These are phyloP conservation scores for Frankliniella intonsa DNA, from an alignment of 2,888 invertebrate species.

Conservation along the genomic window DNA sequence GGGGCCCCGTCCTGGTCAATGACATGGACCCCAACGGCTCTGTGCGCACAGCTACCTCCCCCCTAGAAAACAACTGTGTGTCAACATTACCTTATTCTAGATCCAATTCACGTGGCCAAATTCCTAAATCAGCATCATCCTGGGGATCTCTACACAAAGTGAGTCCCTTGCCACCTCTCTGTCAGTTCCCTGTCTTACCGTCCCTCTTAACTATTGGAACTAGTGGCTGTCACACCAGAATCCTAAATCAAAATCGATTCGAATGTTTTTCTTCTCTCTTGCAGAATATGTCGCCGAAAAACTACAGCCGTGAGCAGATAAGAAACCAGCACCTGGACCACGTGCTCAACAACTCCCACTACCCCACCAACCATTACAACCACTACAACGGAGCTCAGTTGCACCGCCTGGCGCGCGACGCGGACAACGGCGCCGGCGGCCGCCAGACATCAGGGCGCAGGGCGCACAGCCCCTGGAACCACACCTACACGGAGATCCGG, in stretches of 20 bases:
- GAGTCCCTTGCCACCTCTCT: too few species aligned
- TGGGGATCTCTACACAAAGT: constrained; percentile 58
- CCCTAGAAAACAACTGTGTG: constrained; percentile 46
- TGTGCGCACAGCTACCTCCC: constrained; percentile 49
- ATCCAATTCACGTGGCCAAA: constrained; percentile 43
- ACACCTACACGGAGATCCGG: constrained; percentile 72
- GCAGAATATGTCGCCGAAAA: constrained; percentile 84
- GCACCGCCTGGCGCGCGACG: constrained; percentile 39
- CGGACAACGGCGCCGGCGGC: constrained; percentile 41
- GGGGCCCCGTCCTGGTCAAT: constrained; percentile 19
- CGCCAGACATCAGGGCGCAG: constrained; percentile 48
- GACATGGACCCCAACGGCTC: constrained; percentile 40
- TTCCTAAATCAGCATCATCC: constrained; percentile 59
- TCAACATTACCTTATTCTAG: constrained; percentile 47
- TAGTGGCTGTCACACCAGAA: too few species aligned
- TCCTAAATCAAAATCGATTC: too few species aligned
- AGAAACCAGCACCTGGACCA: constrained; percentile 11
- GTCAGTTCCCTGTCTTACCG: too few species aligned
- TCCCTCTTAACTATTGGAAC: too few species aligned
- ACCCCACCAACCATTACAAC: background rate
- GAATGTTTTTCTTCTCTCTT: constrained; percentile 40
- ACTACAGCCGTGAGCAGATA: constrained; percentile 55
- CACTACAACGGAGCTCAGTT: constrained; percentile 32
- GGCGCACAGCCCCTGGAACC: constrained; percentile 59
- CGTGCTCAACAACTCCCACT: background rate